Conservation (phyloP, 2,888 invertebrate species). For the Caenorhabditis sp. region DNA sequence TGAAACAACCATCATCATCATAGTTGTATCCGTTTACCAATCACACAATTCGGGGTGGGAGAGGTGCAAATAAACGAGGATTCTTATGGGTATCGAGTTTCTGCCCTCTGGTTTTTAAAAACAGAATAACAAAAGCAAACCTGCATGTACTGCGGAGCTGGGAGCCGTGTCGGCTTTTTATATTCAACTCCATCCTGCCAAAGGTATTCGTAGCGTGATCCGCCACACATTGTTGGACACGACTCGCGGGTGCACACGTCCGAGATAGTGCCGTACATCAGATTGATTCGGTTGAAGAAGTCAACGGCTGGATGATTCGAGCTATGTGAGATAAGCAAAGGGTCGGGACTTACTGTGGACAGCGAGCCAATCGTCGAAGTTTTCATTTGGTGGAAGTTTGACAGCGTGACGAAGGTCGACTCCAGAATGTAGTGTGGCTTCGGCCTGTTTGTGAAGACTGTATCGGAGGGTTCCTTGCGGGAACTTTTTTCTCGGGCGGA, state of each 20-base stretch:
- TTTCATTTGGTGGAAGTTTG: slow-evolving; percentile 89
- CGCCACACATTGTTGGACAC: slow-evolving; percentile 94
- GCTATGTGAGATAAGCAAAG: background rate
- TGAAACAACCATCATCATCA: slow-evolving; percentile 46
- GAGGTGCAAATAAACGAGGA: slow-evolving; percentile 36
- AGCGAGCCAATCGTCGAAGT: slow-evolving; percentile 93
- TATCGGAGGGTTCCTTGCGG: slow-evolving; percentile 92
- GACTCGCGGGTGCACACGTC: slow-evolving; percentile 91
- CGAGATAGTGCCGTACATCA: slow-evolving; percentile 91
- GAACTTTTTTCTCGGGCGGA: slow-evolving; percentile 92
- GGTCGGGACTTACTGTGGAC: slow-evolving; percentile 88
- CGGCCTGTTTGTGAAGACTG: slow-evolving; percentile 92
- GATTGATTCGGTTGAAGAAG: slow-evolving; percentile 94
- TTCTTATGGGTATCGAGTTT: slow-evolving; percentile 15
- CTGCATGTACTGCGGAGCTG: slow-evolving; percentile 90
- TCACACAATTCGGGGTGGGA: slow-evolving; percentile 20
- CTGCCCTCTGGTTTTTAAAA: background rate
- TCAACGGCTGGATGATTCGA: slow-evolving; percentile 90
- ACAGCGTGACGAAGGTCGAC: slow-evolving; percentile 91
- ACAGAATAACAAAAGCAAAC: slow-evolving; percentile 49
- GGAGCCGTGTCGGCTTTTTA: slow-evolving; percentile 89
- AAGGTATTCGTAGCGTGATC: slow-evolving; percentile 91
- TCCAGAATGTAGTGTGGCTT: slow-evolving; percentile 91
- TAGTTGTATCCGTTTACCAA: slow-evolving; percentile 41
- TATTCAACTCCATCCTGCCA: slow-evolving; percentile 91